phyloP scores from a whole-genome alignment of 2,888 invertebrate species.

The Drepana falcataria region DNA sequence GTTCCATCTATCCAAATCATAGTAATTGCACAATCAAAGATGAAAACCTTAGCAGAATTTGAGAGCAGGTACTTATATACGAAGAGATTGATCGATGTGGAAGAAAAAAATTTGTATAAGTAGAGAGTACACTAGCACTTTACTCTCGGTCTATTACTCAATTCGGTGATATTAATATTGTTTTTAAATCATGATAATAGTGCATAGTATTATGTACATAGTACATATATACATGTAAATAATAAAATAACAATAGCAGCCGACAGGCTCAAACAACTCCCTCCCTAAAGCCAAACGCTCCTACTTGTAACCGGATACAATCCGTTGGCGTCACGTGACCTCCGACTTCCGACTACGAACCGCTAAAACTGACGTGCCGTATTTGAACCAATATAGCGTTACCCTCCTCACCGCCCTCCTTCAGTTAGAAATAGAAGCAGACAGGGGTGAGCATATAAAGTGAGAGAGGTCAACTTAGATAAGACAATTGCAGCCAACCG shows the following conservation, averaged over 20 bases:
- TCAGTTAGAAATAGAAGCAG: not conserved
- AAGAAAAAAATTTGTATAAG: too few species aligned
- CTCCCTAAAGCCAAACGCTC: slow-evolving; percentile 26
- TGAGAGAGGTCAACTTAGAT: slow-evolving; percentile 17
- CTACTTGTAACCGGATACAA: slow-evolving; percentile 45
- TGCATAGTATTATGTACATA: not conserved
- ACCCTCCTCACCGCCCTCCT: slow-evolving; percentile 7
- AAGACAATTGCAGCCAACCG: slow-evolving; percentile 29
- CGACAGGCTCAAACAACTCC: slow-evolving; percentile 15
- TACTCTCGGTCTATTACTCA: too few species aligned
- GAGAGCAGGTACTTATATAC: too few species aligned
- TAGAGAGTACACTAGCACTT: too few species aligned
- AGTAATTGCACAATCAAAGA: too few species aligned
- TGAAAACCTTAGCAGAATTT: too few species aligned
- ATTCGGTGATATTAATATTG: too few species aligned
- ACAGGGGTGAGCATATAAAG: slow-evolving; percentile 3
- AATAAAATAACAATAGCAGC: not conserved
- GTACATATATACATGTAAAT: not conserved
- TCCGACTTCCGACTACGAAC: slow-evolving; percentile 49
- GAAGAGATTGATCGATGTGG: too few species aligned
- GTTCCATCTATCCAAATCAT: too few species aligned
- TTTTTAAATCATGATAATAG: too few species aligned
- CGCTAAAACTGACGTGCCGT: slow-evolving; percentile 45
- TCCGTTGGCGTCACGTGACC: slow-evolving; percentile 51
- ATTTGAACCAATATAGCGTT: slow-evolving; percentile 27